These are phyloP conservation scores for Varanus komodoensis DNA, from an alignment of 2,113 vertebrate genomes.

Conservation along the genomic window DNA sequence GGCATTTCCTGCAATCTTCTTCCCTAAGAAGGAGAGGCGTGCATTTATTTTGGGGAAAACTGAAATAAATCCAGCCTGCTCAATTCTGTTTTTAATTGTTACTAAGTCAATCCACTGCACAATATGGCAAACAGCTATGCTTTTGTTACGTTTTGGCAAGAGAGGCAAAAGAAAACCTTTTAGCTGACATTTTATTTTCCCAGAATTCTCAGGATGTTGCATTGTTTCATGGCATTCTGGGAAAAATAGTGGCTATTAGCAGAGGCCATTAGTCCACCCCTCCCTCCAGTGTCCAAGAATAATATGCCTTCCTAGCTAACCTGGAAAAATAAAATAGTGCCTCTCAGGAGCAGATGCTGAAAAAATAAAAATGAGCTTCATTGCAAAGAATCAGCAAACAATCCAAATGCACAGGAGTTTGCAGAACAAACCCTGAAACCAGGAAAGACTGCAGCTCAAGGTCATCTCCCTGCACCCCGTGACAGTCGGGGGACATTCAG, in stretches of 20 bases:
- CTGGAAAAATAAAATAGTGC: neutral
- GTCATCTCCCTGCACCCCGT: conserved; percentile 48
- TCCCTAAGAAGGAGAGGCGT: too few relatives aligned
- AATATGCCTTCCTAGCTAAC: neutral
- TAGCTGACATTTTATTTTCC: too few relatives aligned
- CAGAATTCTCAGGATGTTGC: too few relatives aligned
- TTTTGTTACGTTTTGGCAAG: too few relatives aligned
- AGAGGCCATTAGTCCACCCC: neutral
- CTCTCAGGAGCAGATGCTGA: neutral
- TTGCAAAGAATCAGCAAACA: neutral
- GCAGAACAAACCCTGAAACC: neutral
- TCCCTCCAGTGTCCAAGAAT: neutral
- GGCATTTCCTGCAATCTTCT: too few relatives aligned
- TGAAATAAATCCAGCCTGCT: too few relatives aligned
- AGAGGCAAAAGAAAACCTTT: too few relatives aligned
- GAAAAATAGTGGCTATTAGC: neutral
- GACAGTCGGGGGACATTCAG: neutral
- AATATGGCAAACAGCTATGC: too few relatives aligned
- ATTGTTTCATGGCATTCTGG: neutral
- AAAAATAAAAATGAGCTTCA: neutral
- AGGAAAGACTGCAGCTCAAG: neutral
- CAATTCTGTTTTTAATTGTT: too few relatives aligned
- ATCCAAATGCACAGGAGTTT: neutral
- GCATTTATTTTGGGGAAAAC: too few relatives aligned
- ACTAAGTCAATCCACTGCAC: too few relatives aligned